Base-by-base conservation (phyloP, 2,888 invertebrate species). In the Spatulosminthurus flaviceps region DNA sequence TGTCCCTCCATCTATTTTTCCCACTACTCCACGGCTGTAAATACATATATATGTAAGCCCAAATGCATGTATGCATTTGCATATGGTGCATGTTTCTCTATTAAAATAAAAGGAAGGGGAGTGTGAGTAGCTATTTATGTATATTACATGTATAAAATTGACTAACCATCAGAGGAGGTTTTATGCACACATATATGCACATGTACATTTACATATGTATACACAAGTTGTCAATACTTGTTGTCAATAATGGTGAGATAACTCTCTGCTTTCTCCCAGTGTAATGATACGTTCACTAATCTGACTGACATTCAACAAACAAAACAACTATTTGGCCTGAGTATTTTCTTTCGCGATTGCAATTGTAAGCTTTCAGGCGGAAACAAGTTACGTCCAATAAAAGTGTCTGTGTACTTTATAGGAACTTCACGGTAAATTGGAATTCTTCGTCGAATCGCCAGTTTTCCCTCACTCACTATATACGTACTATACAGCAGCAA, bases 261-360 rank as follows among this genome's bases (percentile, higher is more conserved):
- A 51, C 51, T 51, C 51, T 16, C 9, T 28, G 67, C 19, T 67
- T 67, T 67, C 19, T 67, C 70, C 34, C 51, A 24, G 28, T 73
- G 73, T 60, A 73, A 73, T 73, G 73, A 73, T 73, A 60, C 73
- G 73, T 73, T 73, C 60, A 51, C 73, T 73, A 73, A 73, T 73
- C 73, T 73, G 21, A 43, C 73, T 73, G 73, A 73, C 73, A 72
- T 72, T 73, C 60, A 19, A 73, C 1, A 11, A n/a, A 51, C 51
- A 51, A 51, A 51, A 51, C 51, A 51, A 51, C 51, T 51, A 51
- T 51, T 51, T 51, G 51, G 51, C 51, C 51, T 42, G 16, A 26
- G 42, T 21, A 51, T 34, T 41, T 29, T 71, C 41, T 71, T 21
- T 71, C 13, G 16, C 21, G 9, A 22, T 72, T 51, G 41, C 26